Percentiles rank a stretch among this genome's conserved stretches.
These are phyloP conservation scores for Yponomeuta cagnagella DNA, from an alignment of 2,888 invertebrate species.

Conservation along the genomic window DNA sequence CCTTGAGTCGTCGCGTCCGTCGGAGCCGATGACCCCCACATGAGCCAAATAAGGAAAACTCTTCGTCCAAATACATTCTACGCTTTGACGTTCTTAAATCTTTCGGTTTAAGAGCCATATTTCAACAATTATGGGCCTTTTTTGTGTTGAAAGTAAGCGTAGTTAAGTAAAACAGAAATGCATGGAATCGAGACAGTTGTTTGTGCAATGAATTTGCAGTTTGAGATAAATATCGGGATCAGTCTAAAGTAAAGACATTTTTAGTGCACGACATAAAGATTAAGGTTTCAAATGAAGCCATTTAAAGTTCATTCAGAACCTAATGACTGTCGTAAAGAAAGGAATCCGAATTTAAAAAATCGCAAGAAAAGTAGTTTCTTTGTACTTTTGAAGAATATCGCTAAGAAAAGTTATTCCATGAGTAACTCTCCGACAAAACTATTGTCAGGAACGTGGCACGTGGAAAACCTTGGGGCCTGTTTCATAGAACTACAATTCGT, in stretches of 20 bases:
- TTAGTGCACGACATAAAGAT: background rate
- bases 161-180: background rate
- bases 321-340: background rate
- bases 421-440: too few relatives aligned
- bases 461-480: too few relatives aligned
- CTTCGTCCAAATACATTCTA: background rate
- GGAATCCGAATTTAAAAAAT: background rate
- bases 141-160: background rate
- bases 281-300: background rate
- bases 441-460: too few relatives aligned
- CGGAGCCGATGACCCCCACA: slow-evolving; percentile 38
- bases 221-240: background rate
- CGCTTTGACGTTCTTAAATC: background rate
- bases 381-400: too few relatives aligned
- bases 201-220: background rate
- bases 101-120: background rate
- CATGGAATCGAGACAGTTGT: background rate
- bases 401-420: too few relatives aligned
- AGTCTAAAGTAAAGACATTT: background rate
- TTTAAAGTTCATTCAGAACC: background rate
- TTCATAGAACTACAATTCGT: too few relatives aligned
- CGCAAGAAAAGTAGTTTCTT: too few relatives aligned
- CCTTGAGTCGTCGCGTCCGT: slow-evolving; percentile 32
- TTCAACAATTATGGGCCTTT: background rate
- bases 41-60: slow-evolving; percentile 9